Conservation (phyloP, 2,888 invertebrate genomes). For the Rhodophaea formosa region DNA sequence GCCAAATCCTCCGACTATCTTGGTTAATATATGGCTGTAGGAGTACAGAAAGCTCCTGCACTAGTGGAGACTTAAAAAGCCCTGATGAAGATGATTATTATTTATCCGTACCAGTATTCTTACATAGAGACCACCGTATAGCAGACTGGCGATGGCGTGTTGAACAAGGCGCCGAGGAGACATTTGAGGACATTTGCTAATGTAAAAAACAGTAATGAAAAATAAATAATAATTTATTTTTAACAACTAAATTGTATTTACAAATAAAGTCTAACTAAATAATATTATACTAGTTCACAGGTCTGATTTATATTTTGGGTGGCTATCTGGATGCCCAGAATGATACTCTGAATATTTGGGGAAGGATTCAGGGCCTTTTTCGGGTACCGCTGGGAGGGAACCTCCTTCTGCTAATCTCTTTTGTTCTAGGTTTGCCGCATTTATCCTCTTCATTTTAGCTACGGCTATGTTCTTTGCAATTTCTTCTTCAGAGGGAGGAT, state of each 20-base stretch:
- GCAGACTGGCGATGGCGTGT: no score
- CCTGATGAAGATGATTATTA: no score
- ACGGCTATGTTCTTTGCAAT: conserved; percentile 85
- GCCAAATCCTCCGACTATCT: no score
- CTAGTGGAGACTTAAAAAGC: no score
- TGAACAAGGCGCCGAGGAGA: no score
- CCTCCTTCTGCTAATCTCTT: conserved; percentile 77
- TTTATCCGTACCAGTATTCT: no score
- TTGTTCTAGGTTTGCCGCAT: conserved; percentile 86
- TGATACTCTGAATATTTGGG: conserved; percentile 84
- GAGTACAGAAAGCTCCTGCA: no score
- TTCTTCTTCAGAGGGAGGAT: conserved; percentile 88
- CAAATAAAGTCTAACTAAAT: not conserved
- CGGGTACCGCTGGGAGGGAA: conserved; percentile 47
- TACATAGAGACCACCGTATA: no score
- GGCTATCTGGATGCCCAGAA: conserved; percentile 49
- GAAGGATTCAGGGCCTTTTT: conserved; percentile 64
- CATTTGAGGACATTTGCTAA: no score
- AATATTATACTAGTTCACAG: conserved; percentile 16
- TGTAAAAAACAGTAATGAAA: no score
- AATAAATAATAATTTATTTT: no score
- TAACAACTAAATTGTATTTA: conserved; percentile 10
- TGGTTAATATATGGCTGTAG: no score
- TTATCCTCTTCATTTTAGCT: conserved; percentile 86
- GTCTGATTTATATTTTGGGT: conserved; percentile 31